Evolutionary conservation across 2,113 vertebrate species (phyloP).

Genomic region (Anhinga anhinga): DNA sequence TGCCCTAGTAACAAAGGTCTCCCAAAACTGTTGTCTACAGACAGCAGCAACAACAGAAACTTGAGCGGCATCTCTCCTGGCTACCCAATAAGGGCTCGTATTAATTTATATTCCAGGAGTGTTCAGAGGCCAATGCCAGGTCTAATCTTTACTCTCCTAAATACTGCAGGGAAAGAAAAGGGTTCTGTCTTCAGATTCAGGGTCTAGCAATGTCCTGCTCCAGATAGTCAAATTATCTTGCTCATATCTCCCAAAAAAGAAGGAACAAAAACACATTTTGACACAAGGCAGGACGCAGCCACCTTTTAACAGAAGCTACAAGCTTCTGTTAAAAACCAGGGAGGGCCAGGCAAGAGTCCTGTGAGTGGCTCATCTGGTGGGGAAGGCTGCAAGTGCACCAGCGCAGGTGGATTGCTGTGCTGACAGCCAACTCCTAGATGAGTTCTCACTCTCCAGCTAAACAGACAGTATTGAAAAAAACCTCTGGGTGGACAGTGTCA

Average conservation of each 20-base stretch:
- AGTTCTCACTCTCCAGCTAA: not conserved
- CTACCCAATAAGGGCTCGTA: not conserved
- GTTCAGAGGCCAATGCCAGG: not conserved
- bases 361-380: rapidly evolving
- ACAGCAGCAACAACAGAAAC: not conserved
- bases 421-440: not conserved
- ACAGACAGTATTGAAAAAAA: not conserved
- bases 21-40: not conserved
- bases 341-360: not conserved
- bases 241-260: not conserved
- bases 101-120: not conserved
- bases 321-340: not conserved
- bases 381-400: not conserved
- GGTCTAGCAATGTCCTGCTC: not conserved
- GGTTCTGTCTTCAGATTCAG: not conserved
- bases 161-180: not conserved
- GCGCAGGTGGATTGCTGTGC: not conserved
- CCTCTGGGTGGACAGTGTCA: not conserved
- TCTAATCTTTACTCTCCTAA: not conserved
- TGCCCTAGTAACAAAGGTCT: conserved; percentile 17
- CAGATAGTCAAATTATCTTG: not conserved
- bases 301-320: not conserved
- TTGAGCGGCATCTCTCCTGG: not conserved
- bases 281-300: not conserved
- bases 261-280: not conserved